Base-by-base conservation (phyloP, 2,797 vertebrate species). In the Limnodromus scolopaceus region DNA sequence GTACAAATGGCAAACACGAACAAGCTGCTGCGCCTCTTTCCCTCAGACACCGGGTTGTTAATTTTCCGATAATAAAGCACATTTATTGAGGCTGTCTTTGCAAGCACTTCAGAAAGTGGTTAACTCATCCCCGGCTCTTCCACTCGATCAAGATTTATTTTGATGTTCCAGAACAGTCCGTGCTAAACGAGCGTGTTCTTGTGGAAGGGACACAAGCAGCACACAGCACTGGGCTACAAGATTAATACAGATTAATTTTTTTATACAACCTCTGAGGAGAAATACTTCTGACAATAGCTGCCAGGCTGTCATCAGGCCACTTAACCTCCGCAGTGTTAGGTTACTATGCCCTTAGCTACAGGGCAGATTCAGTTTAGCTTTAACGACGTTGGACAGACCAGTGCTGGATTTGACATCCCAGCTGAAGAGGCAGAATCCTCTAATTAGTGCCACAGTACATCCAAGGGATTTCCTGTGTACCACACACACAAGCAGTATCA, bases 261-360 rank as follows among this genome's bases (percentile, higher is more conserved):
- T 82, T 20, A 28, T 19, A 66, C 69, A 84, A 74, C n/a, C 77
- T 82, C 81, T 66, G 83, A 96, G 83, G 89, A 96, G 76, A 96
- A 97, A 86, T 49, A 58, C n/a, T 87, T 93, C 71, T 96, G 85
- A 95, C 85, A 95, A 68, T 36, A 76, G 57, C 89, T 96, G 65
- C 57, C 39, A n/a, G 48, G 27, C 38, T 79, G 17, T 41, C 94
- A 65, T 69, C 89, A 92, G 61, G n/a, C 36, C 36, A 11, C 48
- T 95, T 93, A 93, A 93, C 94, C 54, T 94, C 84, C 81, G 15
- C 68, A 68, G 43, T 10, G 0, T 27, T 45, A 34, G 75, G 79
- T 90, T 81, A 86, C 69, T 41, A 7, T 69, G 25, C 36, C 23
- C 66, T 89, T 53, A 91, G 54, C 71, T 70, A 13, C 2, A 8